A percentile compares a stretch with the other conserved stretches of the same genome.
These are phyloP conservation scores for Malthinus seriepunctatus DNA, from an alignment of 2,888 invertebrate genomes.

Conservation along the genomic window DNA sequence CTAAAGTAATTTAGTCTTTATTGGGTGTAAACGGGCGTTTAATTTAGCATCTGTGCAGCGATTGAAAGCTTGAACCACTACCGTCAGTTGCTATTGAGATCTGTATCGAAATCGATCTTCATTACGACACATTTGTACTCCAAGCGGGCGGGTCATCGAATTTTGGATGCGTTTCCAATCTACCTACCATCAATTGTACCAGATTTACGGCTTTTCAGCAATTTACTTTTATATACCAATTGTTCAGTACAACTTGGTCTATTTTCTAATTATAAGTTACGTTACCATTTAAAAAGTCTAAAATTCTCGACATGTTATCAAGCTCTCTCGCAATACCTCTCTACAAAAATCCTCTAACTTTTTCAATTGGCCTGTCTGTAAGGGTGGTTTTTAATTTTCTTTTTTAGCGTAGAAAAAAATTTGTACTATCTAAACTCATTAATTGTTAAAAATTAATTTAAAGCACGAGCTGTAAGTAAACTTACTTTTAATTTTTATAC, in stretches of 20 bases:
- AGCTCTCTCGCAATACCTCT: too few species aligned
- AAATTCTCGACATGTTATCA: too few species aligned
- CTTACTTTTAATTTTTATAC: too few species aligned
- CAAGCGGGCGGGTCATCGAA: slow-evolving; percentile 17
- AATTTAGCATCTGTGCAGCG: slow-evolving; percentile 32
- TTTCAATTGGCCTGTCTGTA: too few species aligned
- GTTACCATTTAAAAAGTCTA: too few species aligned
- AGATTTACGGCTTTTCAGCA: slow-evolving; percentile 22
- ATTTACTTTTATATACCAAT: slow-evolving; percentile 22
- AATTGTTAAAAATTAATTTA: too few species aligned
- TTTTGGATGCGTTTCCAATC: slow-evolving; percentile 25
- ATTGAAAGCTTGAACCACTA: slow-evolving; percentile 22
- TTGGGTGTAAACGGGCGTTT: slow-evolving; percentile 35
- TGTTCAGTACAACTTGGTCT: background rate
- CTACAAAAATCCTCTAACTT: too few species aligned
- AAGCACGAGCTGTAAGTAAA: too few species aligned
- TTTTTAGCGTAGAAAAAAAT: too few species aligned
- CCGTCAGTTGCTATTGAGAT: slow-evolving; percentile 29
- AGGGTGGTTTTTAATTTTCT: too few species aligned
- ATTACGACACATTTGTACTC: slow-evolving; percentile 26
- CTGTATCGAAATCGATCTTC: slow-evolving; percentile 30
- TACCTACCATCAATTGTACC: slow-evolving; percentile 21
- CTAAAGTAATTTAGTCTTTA: slow-evolving; percentile 35
- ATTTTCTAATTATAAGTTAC: too few species aligned
- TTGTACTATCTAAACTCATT: too few species aligned